Evolutionary conservation across 1,140 invertebrate genomes (phyloP), one percentile per base, ranked within the genome.

Genomic region (Caenorhabditis brenneri): DNA sequence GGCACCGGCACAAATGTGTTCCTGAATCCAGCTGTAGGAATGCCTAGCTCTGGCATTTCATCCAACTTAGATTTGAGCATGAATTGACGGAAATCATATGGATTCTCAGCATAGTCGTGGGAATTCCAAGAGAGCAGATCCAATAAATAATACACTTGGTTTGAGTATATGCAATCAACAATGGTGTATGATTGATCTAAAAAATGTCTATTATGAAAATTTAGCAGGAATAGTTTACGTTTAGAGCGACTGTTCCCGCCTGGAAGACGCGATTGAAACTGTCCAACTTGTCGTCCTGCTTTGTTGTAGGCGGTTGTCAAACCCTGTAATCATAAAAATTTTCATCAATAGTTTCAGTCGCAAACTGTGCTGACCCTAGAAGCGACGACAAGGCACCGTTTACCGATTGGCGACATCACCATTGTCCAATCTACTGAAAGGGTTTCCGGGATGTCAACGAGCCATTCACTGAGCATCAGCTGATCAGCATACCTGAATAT

Each of bases 381-480:
- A 22, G 95, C 94, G 49, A 97, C 93, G 48, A 97, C 92, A 9
- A 97, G 91, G 87, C 93, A 93, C 84, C 96, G 92, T 86, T 93
- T 93, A 33, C 95, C 96, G 87, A 94, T 92, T 42, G 96, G 96
- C 91, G 95, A 96, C 0, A 94, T 93, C 39, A 95, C 93, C 84
- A 95, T 92, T n/a, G 94, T 90, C 95, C 96, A 98, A 74, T 95
- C 93, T 10, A 93, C 91, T 36, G 93, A 88, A 87, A 96, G 94
- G 82, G 91, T 88, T 80, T 93, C 91, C 19, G 96, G 96, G 60
- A 94, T 93, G 87, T 97, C 95, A 1, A 94, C 91, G 90, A 98
- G 92, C 96, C 96, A 98, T 91, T 97, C 96, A 0, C 96, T 97
- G 31, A 95, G 89, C 95, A 95, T 95, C 42, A 95, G 90, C 90